Percentiles rank a stretch among this genome's conserved stretches.
Evolutionary conservation across 2,888 invertebrate species (phyloP).

Genomic region (Parasteatoda lunata): DNA sequence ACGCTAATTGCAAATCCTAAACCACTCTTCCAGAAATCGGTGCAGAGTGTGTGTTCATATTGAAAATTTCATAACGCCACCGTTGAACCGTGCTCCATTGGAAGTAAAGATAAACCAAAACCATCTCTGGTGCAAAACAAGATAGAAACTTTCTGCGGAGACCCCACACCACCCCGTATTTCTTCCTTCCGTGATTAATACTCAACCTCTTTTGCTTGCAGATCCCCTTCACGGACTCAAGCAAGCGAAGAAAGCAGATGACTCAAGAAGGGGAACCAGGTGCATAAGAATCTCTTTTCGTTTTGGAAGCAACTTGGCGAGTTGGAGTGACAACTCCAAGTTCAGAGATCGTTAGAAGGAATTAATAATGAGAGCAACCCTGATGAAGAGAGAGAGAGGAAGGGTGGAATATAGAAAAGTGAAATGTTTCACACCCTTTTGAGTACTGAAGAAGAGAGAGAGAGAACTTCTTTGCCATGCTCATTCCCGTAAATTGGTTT

Average conservation of each 20-base stretch:
- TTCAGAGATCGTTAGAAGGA: conserved; percentile 62
- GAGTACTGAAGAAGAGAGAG: conserved; percentile 58
- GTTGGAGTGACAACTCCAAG: conserved; percentile 62
- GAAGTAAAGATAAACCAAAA: conserved; percentile 64
- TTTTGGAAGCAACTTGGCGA: conserved; percentile 18
- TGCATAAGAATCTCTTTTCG: conserved; percentile 47
- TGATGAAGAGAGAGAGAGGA: conserved; percentile 53
- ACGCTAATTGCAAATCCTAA: conserved; percentile 62
- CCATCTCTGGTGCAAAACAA: conserved; percentile 55
- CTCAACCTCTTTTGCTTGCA: conserved; percentile 52
- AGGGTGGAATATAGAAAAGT: conserved; percentile 42
- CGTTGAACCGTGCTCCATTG: conserved; percentile 64
- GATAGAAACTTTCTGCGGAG: conserved; percentile 40
- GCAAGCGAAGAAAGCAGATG: conserved; percentile 63
- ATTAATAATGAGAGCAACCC: conserved; percentile 61
- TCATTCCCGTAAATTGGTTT: conserved; percentile 54
- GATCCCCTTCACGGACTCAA: conserved; percentile 31
- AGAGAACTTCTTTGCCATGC: conserved; percentile 4
- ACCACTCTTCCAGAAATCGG: conserved; percentile 64
- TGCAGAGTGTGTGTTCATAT: conserved; percentile 52
- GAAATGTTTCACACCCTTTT: conserved; percentile 67
- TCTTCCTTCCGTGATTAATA: conserved; percentile 58
- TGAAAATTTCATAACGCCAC: conserved; percentile 66
- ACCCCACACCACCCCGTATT: conserved; percentile 9
- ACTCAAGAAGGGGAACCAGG: conserved; percentile 56